Evolutionary conservation across 2,797 vertebrate genomes (phyloP).

Genomic region (Microtus agrestis): DNA sequence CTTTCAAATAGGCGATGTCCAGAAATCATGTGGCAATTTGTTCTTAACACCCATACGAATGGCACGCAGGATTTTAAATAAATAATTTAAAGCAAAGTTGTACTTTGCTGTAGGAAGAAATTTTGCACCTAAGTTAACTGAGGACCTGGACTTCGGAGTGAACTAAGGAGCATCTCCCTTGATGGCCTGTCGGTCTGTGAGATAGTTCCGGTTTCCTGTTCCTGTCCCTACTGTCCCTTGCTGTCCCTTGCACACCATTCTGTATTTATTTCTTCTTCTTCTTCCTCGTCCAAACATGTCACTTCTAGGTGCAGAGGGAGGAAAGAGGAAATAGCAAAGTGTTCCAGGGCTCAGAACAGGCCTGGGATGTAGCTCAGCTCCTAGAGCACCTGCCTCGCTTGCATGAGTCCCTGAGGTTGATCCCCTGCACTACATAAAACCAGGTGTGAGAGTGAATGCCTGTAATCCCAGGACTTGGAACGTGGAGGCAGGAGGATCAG

Average conservation of each 20-base stretch:
- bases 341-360: background rate
- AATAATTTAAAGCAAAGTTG: background rate
- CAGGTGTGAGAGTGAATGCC: background rate
- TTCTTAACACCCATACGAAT: background rate
- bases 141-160: background rate
- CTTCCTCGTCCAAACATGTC: background rate
- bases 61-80: constrained; percentile 6
- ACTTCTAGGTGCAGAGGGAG: background rate
- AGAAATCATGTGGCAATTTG: background rate
- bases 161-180: background rate
- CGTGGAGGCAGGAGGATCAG: background rate
- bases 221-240: background rate
- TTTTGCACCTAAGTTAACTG: background rate
- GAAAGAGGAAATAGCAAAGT: background rate
- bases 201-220: background rate
- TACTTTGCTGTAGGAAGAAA: constrained; percentile 29
- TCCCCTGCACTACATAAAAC: background rate
- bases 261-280: background rate
- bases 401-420: background rate
- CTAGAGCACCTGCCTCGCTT: background rate
- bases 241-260: background rate
- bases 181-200: background rate
- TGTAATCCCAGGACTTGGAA: background rate
- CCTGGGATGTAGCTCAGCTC: background rate
- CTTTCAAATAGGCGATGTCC: background rate